Conservation (phyloP, 1,140 invertebrate genomes). For the Venturia canescens region DNA sequence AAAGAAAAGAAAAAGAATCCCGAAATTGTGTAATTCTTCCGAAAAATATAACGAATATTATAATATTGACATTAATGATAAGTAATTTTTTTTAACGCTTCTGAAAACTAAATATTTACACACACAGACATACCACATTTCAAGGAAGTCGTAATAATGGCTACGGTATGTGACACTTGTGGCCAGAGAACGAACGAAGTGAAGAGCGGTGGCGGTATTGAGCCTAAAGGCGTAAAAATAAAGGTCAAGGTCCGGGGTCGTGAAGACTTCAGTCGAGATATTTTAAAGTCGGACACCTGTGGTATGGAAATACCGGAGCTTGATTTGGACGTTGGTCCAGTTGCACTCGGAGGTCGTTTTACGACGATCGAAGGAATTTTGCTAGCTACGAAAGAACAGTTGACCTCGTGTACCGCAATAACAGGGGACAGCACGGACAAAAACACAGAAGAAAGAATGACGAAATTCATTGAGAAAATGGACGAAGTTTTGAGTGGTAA, state of each 20-base stretch:
- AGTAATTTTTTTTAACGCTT: constrained; percentile 46
- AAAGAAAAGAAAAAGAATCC: no score
- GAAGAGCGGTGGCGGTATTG: constrained; percentile 95
- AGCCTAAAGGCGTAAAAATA: constrained; percentile 88
- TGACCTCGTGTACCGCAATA: constrained; percentile 83
- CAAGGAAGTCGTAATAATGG: constrained; percentile 99
- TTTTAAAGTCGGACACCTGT: constrained; percentile 98
- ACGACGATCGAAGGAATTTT: constrained; percentile 95
- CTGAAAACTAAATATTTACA: constrained; percentile 68
- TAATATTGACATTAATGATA: no score
- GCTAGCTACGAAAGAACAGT: constrained; percentile 82
- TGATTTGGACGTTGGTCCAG: constrained; percentile 90
- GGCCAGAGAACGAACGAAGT: constrained; percentile 96
- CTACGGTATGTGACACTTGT: constrained; percentile 93
- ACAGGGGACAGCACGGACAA: constrained; percentile 84
- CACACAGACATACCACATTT: constrained; percentile 95
- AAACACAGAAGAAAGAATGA: constrained; percentile 77
- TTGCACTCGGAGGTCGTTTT: constrained; percentile 94
- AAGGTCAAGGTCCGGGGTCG: constrained; percentile 84
- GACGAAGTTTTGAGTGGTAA: constrained; percentile 84
- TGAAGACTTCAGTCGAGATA: constrained; percentile 93
- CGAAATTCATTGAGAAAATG: constrained; percentile 83
- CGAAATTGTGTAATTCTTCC: no score
- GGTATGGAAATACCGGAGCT: constrained; percentile 92
- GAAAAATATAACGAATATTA: no score